These are phyloP conservation scores for Zaprionus africanus DNA, from an alignment of 1,140 invertebrate species.

Conservation along the genomic window DNA sequence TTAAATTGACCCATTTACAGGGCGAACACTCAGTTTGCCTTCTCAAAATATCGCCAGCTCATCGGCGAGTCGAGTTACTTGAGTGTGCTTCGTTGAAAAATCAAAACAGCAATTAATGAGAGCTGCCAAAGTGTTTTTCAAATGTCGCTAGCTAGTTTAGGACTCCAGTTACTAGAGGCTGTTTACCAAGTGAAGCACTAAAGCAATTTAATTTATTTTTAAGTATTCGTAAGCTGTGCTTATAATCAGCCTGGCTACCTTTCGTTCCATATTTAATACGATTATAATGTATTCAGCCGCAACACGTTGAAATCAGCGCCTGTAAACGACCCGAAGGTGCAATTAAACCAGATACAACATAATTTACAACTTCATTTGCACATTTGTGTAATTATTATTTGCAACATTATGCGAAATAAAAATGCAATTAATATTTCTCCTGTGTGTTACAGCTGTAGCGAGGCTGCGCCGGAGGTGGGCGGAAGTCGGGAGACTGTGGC, in stretches of 20 bases:
- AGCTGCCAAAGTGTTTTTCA: background rate
- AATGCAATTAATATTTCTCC: slow-evolving; percentile 81
- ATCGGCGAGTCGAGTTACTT: background rate
- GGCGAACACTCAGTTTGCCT: background rate
- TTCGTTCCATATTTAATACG: slow-evolving; percentile 1
- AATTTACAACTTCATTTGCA: slow-evolving; percentile 84
- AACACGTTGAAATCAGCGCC: slow-evolving; percentile 45
- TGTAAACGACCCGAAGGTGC: slow-evolving; percentile 58
- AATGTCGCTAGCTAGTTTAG: slow-evolving; percentile 7
- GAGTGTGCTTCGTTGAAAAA: background rate
- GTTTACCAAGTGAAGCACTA: background rate
- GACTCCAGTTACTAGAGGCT: background rate
- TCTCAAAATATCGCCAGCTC: slow-evolving; percentile 19
- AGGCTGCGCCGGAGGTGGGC: background rate
- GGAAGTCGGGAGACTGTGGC: background rate
- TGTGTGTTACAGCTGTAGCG: slow-evolving; percentile 51
- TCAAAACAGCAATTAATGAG: background rate
- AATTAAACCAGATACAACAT: slow-evolving; percentile 80
- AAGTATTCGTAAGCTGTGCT: background rate
- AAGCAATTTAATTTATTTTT: background rate
- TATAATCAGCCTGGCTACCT: background rate
- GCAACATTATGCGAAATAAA: slow-evolving; percentile 83
- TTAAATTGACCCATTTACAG: slow-evolving; percentile 24
- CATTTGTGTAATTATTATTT: slow-evolving; percentile 84
- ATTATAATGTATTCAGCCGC: slow-evolving; percentile 12